Conservation (phyloP, 1,140 invertebrate genomes). For the Hypsibius dujardini region DNA sequence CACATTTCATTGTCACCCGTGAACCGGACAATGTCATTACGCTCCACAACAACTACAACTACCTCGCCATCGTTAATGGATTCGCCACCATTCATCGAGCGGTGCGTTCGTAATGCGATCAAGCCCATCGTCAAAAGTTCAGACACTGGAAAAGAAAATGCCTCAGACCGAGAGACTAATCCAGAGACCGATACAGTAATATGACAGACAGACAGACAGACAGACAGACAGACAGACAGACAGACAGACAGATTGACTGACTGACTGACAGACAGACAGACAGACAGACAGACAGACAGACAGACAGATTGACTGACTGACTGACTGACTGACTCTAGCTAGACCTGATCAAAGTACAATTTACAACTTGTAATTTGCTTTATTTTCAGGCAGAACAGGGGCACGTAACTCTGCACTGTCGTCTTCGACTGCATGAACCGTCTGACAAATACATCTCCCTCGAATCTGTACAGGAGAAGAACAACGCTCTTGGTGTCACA, state of each 20-base stretch:
- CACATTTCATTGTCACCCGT: not conserved
- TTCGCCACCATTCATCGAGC: constrained; percentile 25
- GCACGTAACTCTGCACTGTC: constrained; percentile 29
- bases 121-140: too few species aligned
- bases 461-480: constrained; percentile 27
- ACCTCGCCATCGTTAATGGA: constrained; percentile 28
- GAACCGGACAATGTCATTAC: constrained; percentile 26
- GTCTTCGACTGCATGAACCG: constrained; percentile 25
- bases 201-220: too few species aligned
- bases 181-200: too few species aligned
- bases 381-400: constrained; percentile 26
- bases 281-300: too few species aligned
- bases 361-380: not conserved
- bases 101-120: constrained; percentile 24
- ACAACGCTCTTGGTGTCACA: constrained; percentile 27
- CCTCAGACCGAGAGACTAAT: too few species aligned
- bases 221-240: too few species aligned
- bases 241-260: too few species aligned
- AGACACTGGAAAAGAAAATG: too few species aligned
- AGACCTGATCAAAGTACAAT: too few species aligned
- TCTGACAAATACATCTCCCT: constrained; percentile 26
- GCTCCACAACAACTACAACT: constrained; percentile 33
- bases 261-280: too few species aligned
- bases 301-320: too few species aligned
- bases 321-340: too few species aligned